A percentile compares a stretch with the other conserved stretches of the same genome.
These are phyloP conservation scores for Amphilophus citrinellus DNA, from an alignment of 2,113 vertebrate genomes.

Conservation along the genomic window DNA sequence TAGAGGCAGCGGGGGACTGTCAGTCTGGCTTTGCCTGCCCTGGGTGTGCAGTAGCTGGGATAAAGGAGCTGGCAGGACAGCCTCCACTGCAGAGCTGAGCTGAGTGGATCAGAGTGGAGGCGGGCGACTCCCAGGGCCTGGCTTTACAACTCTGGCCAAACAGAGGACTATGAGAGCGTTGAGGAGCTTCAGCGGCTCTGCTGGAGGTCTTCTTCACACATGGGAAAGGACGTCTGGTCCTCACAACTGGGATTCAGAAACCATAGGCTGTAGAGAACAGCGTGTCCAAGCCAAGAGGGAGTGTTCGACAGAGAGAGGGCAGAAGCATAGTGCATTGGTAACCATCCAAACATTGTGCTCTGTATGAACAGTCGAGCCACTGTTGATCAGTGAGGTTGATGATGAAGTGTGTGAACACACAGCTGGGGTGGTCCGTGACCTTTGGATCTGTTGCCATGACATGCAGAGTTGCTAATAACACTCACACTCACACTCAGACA, in stretches of 20 bases:
- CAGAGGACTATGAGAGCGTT: conserved; percentile 62
- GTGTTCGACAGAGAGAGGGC: conserved; percentile 44
- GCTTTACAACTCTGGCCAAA: conserved; percentile 77
- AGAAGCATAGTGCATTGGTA: conserved; percentile 49
- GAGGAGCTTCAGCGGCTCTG: conserved; percentile 68
- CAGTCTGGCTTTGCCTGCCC: conserved; percentile 75
- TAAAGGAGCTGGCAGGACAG: conserved; percentile 77
- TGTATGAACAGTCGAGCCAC: conserved; percentile 51
- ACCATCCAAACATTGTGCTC: conserved; percentile 49
- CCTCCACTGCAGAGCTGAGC: conserved; percentile 64
- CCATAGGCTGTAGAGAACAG: conserved; percentile 52
- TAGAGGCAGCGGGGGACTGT: conserved; percentile 78
- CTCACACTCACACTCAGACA: conserved; percentile 49
- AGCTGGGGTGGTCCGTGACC: conserved; percentile 75
- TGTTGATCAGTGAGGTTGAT: conserved; percentile 53
- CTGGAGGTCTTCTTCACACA: conserved; percentile 75
- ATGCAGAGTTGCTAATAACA: conserved; percentile 66
- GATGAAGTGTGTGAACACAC: conserved; percentile 74
- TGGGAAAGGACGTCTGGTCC: conserved; percentile 75
- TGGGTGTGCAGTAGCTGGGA: conserved; percentile 71
- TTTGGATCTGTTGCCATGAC: conserved; percentile 72
- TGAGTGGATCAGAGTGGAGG: conserved; percentile 72
- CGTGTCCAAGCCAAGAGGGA: conserved; percentile 54
- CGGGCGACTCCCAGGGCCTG: conserved; percentile 72
- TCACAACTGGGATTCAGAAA: conserved; percentile 68